Percentiles rank a stretch among this genome's conserved stretches.
Conservation (phyloP, 2,797 vertebrate genomes). For the Diglossa cyanea region DNA sequence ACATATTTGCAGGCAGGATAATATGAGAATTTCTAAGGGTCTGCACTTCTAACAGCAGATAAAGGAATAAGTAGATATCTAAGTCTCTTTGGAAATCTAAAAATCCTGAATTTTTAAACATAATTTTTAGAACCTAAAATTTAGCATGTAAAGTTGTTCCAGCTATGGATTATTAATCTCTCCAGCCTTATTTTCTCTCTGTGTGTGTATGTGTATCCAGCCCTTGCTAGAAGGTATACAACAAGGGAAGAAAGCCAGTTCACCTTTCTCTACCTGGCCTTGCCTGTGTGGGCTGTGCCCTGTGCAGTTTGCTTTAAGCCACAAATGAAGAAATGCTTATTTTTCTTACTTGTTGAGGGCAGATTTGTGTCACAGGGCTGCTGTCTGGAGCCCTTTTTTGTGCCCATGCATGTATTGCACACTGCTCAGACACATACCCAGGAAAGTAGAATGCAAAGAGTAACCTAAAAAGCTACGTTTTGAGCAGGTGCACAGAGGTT, state of each 20-base stretch:
- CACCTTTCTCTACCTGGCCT: neutral
- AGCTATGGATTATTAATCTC: neutral
- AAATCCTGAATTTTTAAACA: neutral
- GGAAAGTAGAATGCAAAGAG: neutral
- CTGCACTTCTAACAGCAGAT: neutral
- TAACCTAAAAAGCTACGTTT: neutral
- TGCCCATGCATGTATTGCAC: neutral
- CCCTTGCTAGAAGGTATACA: neutral
- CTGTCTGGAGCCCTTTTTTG: neutral
- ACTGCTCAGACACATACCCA: accelerated
- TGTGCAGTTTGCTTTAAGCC: neutral
- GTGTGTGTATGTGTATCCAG: neutral
- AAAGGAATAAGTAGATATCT: neutral
- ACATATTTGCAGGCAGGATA: neutral
- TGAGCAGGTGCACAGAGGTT: neutral
- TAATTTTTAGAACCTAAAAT: neutral
- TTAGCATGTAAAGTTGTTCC: neutral
- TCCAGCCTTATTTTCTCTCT: no score
- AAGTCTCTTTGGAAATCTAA: neutral
- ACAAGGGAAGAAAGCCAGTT: neutral
- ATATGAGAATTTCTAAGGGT: neutral
- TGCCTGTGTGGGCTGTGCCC: neutral
- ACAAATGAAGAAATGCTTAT: neutral
- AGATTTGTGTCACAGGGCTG: neutral
- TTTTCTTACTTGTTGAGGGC: neutral